Base-by-base conservation (phyloP, 2,888 invertebrate species). In the Drosophila gaucha region DNA sequence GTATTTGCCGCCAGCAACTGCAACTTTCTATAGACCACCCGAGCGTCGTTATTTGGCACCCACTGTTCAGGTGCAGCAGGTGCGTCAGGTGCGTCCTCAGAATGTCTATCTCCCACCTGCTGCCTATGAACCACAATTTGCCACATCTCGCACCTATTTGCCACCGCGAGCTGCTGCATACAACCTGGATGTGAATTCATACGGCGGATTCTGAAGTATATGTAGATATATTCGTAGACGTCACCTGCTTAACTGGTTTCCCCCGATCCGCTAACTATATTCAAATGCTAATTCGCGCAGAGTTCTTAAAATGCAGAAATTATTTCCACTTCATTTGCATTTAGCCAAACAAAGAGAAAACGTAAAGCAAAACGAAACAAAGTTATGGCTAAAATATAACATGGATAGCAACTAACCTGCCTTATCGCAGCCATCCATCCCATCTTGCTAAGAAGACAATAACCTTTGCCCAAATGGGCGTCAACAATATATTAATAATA, bases 321-420 rank as follows among this genome's bases (percentile, higher is more conserved):
- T 38, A 69, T 69, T 66, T 70, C 59, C 9, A 16, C 44, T 51
- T 59, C n/a, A 84, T 86, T 86, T 74, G 74, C 74, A 80, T 77
- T 55, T 56, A 49, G 18, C 47, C 49, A 44, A 59, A 74, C 55
- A 60, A 74, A 64, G 46, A 66, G 50, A 75, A 65, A 47, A 60
- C 22, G 26, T 50, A 55, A 55, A 38, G 49, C 38, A 31, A 41
- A 67, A 52, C n/a, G 20, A 55, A 43, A 66, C 20, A 18, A 31
- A 31, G 8, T 8, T 30, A 12, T 46, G 12, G 16, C n/a, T 35
- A 35, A 24, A 60, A 31, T 31, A 46, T n/a, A 30, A 20, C 18
- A 26, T 16, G n/a, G 36, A 33, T 24, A 22, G 9, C 24, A 24
- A 38, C 41, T 49, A 57, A 43, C 28, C 38, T 9, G 14, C 12